Evolutionary conservation across 1,140 invertebrate species (phyloP), one percentile per base, ranked within the genome.

Genomic region (Euwallacea similis): DNA sequence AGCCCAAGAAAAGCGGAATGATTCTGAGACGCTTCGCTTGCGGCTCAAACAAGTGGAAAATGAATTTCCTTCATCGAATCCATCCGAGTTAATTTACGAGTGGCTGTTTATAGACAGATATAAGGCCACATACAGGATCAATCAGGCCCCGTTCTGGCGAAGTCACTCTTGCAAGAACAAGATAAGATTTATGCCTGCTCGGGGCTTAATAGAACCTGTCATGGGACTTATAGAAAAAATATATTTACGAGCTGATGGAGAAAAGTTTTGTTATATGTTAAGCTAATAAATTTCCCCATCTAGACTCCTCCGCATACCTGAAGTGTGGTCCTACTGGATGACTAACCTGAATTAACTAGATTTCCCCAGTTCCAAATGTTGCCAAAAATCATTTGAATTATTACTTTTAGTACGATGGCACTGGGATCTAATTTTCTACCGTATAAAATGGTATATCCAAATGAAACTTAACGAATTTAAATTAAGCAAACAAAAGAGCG

Each of bases 51-150:
- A 81, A 80, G 73, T 77, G 80, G 79, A 81, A 81, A 81, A 81
- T 81, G 80, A 81, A 80, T 81, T 81, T 81, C 79, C 80, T 81
- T 80, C 79, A 80, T 81, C 78, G 78, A 75, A 80, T 79, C 78
- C 78, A 80, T 80, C 79, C 79, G 76, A 80, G 78, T 80, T 81
- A 81, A 81, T 81, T 81, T 81, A 81, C 79, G 79, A 80, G 75
- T 77, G 76, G 68, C 79, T 81, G 79, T 80, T 80, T 81, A 80
- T 80, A 80, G 80, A 81, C 75, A 80, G 80, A 81, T 81, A 80
- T 78, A 78, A 76, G 74, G 70, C 71, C 75, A 74, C 74, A 76
- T 75, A 76, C 72, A 76, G 76, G 79, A 80, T 80, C 79, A 80
- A 80, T 80, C 79, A 74, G 76, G 64, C 72, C 67, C 63, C 69